Conservation (phyloP, 2,888 invertebrate genomes). For the Amphipoea lucens region DNA sequence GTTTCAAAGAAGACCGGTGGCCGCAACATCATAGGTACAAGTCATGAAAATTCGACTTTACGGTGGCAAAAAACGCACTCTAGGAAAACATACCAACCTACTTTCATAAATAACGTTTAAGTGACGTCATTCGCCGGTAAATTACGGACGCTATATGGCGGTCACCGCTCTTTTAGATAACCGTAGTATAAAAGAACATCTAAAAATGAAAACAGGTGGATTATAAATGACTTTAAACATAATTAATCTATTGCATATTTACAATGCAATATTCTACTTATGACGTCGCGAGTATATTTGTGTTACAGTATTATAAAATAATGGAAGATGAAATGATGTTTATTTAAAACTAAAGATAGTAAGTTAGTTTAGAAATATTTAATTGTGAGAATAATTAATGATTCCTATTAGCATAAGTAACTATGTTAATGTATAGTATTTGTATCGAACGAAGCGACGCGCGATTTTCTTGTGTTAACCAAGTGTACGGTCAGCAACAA, state of each 20-base stretch:
- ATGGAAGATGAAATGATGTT: constrained; percentile 28
- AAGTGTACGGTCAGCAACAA: neutral
- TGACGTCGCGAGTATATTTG: constrained; percentile 1
- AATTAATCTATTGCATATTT: constrained; percentile 28
- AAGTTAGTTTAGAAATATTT: constrained; percentile 4
- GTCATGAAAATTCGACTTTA: neutral
- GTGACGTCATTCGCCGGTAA: neutral
- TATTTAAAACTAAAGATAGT: constrained; percentile 12
- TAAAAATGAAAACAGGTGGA: constrained; percentile 34
- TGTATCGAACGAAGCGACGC: neutral
- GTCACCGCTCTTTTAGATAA: neutral
- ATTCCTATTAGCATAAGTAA: neutral
- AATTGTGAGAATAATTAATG: neutral
- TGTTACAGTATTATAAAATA: constrained; percentile 2
- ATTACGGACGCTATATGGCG: neutral
- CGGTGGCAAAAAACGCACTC: neutral
- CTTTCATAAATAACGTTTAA: neutral
- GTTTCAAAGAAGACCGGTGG: neutral
- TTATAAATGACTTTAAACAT: constrained; percentile 42
- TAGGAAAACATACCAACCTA: neutral
- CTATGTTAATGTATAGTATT: neutral
- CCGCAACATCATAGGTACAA: too few relatives aligned
- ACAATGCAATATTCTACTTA: neutral
- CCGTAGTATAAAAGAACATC: constrained; percentile 1
- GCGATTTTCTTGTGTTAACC: neutral